Percentiles rank a stretch among this genome's conserved stretches.
Conservation (phyloP, 2,797 vertebrate species). For the Sebastes itinus region DNA sequence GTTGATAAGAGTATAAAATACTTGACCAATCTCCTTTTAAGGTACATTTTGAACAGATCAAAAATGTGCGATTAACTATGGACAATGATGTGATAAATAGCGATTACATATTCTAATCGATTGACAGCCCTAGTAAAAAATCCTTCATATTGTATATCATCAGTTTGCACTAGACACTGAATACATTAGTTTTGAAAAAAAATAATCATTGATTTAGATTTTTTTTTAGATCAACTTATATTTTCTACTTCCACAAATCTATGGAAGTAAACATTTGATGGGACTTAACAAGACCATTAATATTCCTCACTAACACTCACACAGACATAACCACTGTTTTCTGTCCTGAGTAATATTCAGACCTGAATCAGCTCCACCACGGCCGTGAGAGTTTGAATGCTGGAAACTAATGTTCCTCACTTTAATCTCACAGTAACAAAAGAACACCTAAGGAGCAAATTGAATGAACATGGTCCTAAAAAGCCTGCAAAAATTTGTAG, state of each 20-base stretch:
- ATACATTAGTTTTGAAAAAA: background rate
- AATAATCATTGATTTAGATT: background rate
- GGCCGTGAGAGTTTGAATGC: conserved; percentile 32
- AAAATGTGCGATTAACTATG: too few relatives aligned
- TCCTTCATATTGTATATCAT: background rate
- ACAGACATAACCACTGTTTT: conserved; percentile 19
- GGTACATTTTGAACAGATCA: too few relatives aligned
- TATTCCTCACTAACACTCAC: conserved; percentile 19
- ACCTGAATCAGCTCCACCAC: conserved; percentile 40
- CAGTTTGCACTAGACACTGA: background rate
- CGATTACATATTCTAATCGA: too few relatives aligned
- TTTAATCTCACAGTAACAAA: conserved; percentile 61
- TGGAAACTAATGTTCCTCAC: conserved; percentile 41
- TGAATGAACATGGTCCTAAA: conserved; percentile 41
- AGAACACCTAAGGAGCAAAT: conserved; percentile 40
- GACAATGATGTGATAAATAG: too few relatives aligned
- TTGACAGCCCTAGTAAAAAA: background rate
- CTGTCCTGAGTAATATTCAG: conserved; percentile 42
- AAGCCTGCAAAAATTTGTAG: conserved; percentile 28
- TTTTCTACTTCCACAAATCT: background rate
- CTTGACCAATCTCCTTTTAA: too few relatives aligned
- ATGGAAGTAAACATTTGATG: background rate
- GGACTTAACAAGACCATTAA: conserved; percentile 10
- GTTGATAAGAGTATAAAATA: too few relatives aligned
- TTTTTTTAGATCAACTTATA: background rate